These are phyloP conservation scores for Eilema griseolum DNA, from an alignment of 2,888 invertebrate species.

Conservation along the genomic window DNA sequence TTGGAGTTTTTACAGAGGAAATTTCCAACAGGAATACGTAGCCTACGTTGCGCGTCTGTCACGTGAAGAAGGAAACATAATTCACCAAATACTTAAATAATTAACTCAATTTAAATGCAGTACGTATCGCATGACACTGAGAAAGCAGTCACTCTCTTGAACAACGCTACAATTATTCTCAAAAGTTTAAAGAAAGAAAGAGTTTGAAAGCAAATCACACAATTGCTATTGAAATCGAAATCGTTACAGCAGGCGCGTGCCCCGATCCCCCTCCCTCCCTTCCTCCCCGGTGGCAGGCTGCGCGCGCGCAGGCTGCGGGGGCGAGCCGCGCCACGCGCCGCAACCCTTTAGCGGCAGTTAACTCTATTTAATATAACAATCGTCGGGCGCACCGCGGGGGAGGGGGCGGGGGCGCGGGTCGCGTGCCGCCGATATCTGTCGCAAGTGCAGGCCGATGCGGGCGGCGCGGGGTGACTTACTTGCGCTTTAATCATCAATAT, in stretches of 20 bases:
- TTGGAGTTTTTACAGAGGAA: no score
- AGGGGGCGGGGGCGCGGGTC: slow-evolving; percentile 33
- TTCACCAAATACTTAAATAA: no score
- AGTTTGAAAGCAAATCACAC: slow-evolving; percentile 47
- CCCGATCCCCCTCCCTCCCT: background rate
- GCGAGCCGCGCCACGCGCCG: slow-evolving; percentile 54
- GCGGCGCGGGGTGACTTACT: slow-evolving; percentile 26
- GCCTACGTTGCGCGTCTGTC: no score
- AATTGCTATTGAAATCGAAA: slow-evolving; percentile 64
- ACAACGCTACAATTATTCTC: background rate
- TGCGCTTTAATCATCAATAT: slow-evolving; percentile 56
- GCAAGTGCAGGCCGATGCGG: slow-evolving; percentile 48
- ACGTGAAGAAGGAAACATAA: no score
- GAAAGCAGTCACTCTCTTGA: background rate
- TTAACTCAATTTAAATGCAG: no score
- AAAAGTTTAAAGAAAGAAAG: slow-evolving; percentile 28
- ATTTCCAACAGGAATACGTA: no score
- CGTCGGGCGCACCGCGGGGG: slow-evolving; percentile 31
- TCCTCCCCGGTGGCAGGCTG: slow-evolving; percentile 38
- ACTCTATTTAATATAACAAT: slow-evolving; percentile 69
- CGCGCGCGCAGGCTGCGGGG: slow-evolving; percentile 50
- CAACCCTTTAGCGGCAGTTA: slow-evolving; percentile 73
- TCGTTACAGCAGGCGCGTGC: slow-evolving; percentile 48
- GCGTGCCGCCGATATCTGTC: slow-evolving; percentile 47
- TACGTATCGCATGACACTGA: background rate